Percentiles rank a stretch among this genome's conserved stretches.
Conservation (phyloP, 2,888 invertebrate species). For the Marronus borbonicus region DNA sequence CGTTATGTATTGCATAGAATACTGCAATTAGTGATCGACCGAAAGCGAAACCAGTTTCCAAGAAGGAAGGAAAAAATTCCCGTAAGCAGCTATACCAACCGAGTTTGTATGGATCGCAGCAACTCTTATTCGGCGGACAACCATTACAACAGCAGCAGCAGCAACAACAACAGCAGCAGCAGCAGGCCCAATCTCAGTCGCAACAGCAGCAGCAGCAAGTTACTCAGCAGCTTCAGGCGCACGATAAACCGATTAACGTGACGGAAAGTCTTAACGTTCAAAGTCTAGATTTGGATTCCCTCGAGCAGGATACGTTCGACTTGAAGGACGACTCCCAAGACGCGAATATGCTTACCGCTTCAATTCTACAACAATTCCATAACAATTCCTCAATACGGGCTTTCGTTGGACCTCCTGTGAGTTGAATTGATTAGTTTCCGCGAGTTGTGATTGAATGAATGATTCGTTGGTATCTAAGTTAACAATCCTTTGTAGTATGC, state of each 20-base stretch:
- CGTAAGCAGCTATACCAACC: slow-evolving; percentile 74
- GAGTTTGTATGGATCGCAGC: slow-evolving; percentile 69
- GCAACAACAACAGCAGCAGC: slow-evolving; percentile 65
- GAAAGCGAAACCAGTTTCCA: slow-evolving; percentile 85
- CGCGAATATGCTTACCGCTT: slow-evolving; percentile 66
- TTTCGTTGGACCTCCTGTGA: slow-evolving; percentile 64
- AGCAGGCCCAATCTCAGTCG: slow-evolving; percentile 72
- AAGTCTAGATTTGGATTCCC: slow-evolving; percentile 64
- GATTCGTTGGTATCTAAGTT: too few relatives aligned
- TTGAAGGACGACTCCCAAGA: slow-evolving; percentile 65
- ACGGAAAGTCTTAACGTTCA: slow-evolving; percentile 64
- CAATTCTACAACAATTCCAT: slow-evolving; percentile 68
- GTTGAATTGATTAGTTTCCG: neutral
- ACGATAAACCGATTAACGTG: slow-evolving; percentile 59
- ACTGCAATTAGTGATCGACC: slow-evolving; percentile 88
- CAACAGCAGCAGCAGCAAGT: slow-evolving; percentile 71
- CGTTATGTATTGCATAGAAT: slow-evolving; percentile 69
- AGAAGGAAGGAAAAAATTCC: slow-evolving; percentile 84
- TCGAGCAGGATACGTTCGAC: slow-evolving; percentile 63
- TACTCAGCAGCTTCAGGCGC: slow-evolving; percentile 57
- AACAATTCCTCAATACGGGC: slow-evolving; percentile 64
- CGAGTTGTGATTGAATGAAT: too few relatives aligned
- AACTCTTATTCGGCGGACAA: slow-evolving; percentile 61
- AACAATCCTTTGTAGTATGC: too few relatives aligned
- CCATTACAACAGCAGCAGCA: slow-evolving; percentile 70